Evolutionary conservation across 2,888 invertebrate species (phyloP), one percentile per base, ranked within the genome.

Genomic region (Melolontha melolontha): DNA sequence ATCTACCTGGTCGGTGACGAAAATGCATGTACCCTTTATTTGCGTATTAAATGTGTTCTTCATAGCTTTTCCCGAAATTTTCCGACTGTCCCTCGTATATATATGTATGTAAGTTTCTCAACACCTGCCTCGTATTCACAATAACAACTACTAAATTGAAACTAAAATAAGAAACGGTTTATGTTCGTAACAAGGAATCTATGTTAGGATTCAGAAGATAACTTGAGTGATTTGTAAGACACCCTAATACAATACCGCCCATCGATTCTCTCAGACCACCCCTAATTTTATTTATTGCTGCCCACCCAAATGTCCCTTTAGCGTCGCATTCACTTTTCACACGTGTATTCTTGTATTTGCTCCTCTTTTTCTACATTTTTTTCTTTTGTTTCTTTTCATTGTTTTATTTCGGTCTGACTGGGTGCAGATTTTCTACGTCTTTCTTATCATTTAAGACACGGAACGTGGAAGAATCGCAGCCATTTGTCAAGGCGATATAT

Each of bases 251-350:
- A 41, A 47, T 54, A 44, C 67, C 70, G 68, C 71, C 72, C 67
- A 67, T 69, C 67, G 63, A 64, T 70, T 68, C 62, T 63, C 63
- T 22, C 64, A 68, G 70, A 72, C 74, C 71, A 70, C 72, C 74
- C 74, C 71, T 72, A 72, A 70, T 72, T 71, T 70, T 72, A 73
- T 73, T 73, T 74, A 73, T 73, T 67, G 52, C 64, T 73, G 73
- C 71, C 72, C 73, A 72, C 74, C 72, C 73, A 73, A 67, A 52
- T 50, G 64, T 59, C 57, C 67, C 57, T 55, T 57, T 66, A 66
- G 55, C 47, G 42, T 55, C 39, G 47, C 66, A 66, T 57, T 66
- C 42, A 42, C 42, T 54, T 42, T 34, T 22, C 51, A 29, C 51
- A 27, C 27, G n/a, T 51, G 22, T 29, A 12, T 27, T 51, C 51